A percentile compares a stretch with the other conserved stretches of the same genome.
These are phyloP conservation scores for Tyrophagus putrescentiae DNA, from an alignment of 1,140 invertebrate species.

Conservation along the genomic window DNA sequence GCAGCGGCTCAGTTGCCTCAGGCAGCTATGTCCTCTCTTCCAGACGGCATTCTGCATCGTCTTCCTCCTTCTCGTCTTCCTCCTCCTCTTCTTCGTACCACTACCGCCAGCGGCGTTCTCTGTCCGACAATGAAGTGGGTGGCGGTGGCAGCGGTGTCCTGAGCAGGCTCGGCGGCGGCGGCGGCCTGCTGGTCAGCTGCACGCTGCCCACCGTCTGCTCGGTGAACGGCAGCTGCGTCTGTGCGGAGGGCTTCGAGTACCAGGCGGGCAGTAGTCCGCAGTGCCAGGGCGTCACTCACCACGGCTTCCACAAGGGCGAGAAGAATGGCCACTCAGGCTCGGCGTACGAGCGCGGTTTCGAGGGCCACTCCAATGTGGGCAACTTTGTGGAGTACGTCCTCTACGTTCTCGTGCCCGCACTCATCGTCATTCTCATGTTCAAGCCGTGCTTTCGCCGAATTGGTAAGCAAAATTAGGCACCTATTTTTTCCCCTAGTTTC, in stretches of 20 bases:
- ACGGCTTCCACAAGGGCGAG: not conserved
- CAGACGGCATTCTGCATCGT: too few relatives aligned
- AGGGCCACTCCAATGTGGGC: not conserved
- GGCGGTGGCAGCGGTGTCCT: too few relatives aligned
- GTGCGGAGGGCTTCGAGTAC: conserved; percentile 3
- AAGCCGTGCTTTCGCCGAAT: conserved; percentile 15
- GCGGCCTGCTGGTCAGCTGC: not conserved
- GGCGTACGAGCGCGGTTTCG: not conserved
- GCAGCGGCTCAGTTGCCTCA: too few relatives aligned
- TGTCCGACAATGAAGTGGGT: too few relatives aligned
- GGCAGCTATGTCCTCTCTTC: too few relatives aligned
- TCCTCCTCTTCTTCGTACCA: too few relatives aligned
- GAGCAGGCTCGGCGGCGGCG: too few relatives aligned
- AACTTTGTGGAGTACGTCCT: conserved; percentile 10
- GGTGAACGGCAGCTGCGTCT: not conserved
- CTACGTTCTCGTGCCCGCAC: not conserved
- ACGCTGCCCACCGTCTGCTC: not conserved
- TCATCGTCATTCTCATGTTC: conserved; percentile 3
- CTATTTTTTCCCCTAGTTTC: not conserved
- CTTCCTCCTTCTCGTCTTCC: too few relatives aligned
- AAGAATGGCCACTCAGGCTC: not conserved
- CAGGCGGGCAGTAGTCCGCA: not conserved
- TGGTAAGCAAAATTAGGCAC: not conserved
- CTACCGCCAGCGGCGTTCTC: too few relatives aligned
- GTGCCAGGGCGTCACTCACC: not conserved